phyloP scores from a whole-genome alignment of 2,888 invertebrate genomes.

The Clistopyga incitator region DNA sequence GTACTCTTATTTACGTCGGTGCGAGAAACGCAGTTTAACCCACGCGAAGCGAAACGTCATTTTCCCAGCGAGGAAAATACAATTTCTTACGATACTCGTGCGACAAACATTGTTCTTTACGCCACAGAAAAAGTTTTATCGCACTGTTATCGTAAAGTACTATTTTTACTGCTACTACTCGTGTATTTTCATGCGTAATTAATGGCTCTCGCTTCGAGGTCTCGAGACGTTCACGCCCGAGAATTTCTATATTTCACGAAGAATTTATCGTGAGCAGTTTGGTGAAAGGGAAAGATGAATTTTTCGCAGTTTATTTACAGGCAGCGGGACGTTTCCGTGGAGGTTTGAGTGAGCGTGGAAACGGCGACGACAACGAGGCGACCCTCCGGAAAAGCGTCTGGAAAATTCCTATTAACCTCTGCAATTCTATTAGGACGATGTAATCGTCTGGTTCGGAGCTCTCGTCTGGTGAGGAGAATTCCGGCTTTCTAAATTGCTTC shows the following conservation, averaged over 20 bases:
- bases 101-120: too few relatives aligned
- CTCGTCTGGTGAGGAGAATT: constrained; percentile 53
- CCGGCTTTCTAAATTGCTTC: constrained; percentile 64
- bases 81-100: too few relatives aligned
- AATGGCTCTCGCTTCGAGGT: background rate
- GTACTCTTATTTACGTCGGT: too few relatives aligned
- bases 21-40: too few relatives aligned
- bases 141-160: too few relatives aligned
- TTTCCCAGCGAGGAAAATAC: too few relatives aligned
- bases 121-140: too few relatives aligned
- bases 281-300: background rate
- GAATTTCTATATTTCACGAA: constrained; percentile 37
- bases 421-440: constrained; percentile 62
- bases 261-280: constrained; percentile 32
- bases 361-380: constrained; percentile 2
- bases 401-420: constrained; percentile 63
- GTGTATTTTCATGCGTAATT: too few relatives aligned
- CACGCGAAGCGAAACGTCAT: too few relatives aligned
- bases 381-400: constrained; percentile 60
- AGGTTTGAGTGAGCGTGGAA: constrained; percentile 7
- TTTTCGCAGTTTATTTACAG: constrained; percentile 34
- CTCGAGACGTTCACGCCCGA: background rate
- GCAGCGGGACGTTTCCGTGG: background rate
- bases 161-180: too few relatives aligned
- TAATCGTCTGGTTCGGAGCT: constrained; percentile 46